Percentiles rank a stretch among this genome's conserved stretches.
These are phyloP conservation scores for Endotricha flammealis DNA, from an alignment of 2,888 invertebrate species.

Conservation along the genomic window DNA sequence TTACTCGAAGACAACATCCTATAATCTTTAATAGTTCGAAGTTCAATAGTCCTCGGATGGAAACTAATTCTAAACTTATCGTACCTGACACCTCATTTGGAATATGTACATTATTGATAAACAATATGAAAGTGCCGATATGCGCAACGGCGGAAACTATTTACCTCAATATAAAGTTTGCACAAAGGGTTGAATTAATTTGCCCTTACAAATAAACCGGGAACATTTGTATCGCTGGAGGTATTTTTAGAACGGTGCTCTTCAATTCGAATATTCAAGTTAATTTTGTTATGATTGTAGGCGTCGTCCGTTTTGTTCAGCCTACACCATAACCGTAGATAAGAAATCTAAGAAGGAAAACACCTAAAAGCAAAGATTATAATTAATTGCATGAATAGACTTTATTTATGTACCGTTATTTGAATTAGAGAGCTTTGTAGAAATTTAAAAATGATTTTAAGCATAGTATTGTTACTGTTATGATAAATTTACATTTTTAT, in stretches of 20 bases:
- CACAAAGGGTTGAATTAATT: conserved; percentile 1
- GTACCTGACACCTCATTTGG: conserved; percentile 38
- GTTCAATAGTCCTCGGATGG: conserved; percentile 23
- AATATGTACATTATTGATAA: conserved; percentile 30
- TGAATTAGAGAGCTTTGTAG: too few species aligned
- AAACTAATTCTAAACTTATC: conserved; percentile 39
- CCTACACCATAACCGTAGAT: too few species aligned
- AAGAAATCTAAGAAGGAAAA: too few species aligned
- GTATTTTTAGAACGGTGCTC: background rate
- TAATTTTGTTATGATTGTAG: too few species aligned
- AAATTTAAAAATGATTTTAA: too few species aligned
- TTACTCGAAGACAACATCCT: conserved; percentile 31
- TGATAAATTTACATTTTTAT: too few species aligned
- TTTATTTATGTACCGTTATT: too few species aligned
- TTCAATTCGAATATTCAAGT: background rate
- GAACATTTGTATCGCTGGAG: background rate
- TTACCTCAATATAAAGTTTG: conserved; percentile 15
- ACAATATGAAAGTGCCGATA: conserved; percentile 29
- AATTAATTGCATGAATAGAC: too few species aligned
- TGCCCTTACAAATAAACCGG: conserved; percentile 7
- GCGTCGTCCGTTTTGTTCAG: too few species aligned
- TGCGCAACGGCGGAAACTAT: conserved; percentile 20
- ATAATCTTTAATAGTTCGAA: conserved; percentile 28
- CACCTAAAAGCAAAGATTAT: too few species aligned
- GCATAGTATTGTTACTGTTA: too few species aligned